A percentile compares a stretch with the other conserved stretches of the same genome.
These are phyloP conservation scores for Streptopelia turtur DNA, from an alignment of 2,797 vertebrate genomes.

Conservation along the genomic window DNA sequence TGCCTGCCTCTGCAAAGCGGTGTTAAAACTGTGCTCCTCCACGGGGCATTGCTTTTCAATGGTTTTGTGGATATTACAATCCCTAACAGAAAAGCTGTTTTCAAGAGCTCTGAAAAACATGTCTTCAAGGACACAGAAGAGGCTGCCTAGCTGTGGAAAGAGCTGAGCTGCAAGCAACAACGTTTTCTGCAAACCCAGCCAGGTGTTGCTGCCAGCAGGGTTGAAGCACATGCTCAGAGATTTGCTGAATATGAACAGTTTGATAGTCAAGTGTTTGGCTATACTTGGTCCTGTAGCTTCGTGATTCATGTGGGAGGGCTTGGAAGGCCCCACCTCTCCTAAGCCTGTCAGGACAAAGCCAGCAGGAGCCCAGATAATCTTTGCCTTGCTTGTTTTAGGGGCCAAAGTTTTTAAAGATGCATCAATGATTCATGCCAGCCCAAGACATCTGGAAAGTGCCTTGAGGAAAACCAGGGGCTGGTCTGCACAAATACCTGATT, in stretches of 20 bases:
- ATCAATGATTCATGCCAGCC: not conserved
- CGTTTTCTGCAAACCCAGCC: not conserved
- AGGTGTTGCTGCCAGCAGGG: not conserved
- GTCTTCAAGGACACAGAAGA: not conserved
- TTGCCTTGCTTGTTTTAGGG: not conserved
- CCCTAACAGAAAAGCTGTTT: not conserved
- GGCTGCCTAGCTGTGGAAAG: not conserved
- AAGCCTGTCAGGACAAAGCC: not conserved
- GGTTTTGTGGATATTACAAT: not conserved
- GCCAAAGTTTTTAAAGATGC: not conserved
- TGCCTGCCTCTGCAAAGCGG: not conserved
- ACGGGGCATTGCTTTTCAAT: not conserved
- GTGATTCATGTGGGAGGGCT: not conserved
- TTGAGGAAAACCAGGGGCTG: constrained; percentile 20
- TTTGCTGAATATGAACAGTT: not conserved
- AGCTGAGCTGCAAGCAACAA: not conserved
- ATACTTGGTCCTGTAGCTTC: not conserved
- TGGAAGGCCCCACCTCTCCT: not conserved
- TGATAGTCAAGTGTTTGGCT: not conserved
- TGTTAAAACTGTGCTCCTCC: not conserved
- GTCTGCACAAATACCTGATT: constrained; percentile 3
- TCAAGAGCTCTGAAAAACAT: not conserved
- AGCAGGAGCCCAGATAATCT: not conserved
- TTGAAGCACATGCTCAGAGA: not conserved
- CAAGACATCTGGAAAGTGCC: not conserved